Evolutionary conservation across 2,888 invertebrate species (phyloP).

Genomic region (Drosophila cognata): DNA sequence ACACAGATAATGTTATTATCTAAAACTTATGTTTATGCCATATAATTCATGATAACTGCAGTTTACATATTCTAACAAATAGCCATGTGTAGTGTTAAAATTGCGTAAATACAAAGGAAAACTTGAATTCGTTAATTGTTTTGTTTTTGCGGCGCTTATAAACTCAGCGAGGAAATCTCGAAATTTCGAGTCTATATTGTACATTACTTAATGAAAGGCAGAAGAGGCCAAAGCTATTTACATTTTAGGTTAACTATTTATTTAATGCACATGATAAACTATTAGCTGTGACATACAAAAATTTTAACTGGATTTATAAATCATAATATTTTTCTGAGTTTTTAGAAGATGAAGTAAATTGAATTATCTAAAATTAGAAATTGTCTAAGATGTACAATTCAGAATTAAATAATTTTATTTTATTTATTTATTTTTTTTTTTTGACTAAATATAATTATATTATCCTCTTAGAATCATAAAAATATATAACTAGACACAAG

Average conservation of each 20-base stretch:
- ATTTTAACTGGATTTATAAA: neutral
- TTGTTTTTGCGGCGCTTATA: neutral
- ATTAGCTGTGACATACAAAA: neutral
- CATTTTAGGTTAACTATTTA: neutral
- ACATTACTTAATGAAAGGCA: neutral
- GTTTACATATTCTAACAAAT: neutral
- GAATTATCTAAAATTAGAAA: neutral
- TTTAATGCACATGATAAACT: neutral
- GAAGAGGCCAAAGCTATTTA: neutral
- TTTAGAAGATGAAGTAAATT: neutral
- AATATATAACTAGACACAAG: neutral
- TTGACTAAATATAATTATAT: neutral
- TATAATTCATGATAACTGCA: neutral
- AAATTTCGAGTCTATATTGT: neutral
- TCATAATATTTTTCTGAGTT: neutral
- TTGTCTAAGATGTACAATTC: neutral
- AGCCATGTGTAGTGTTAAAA: neutral
- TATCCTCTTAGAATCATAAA: neutral
- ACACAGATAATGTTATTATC: constrained; percentile 8
- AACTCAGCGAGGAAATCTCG: neutral
- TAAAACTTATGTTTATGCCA: neutral
- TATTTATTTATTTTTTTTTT: neutral
- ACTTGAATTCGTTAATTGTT: neutral
- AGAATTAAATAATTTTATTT: neutral
- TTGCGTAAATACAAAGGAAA: neutral